Percentiles rank a stretch among this genome's conserved stretches.
Conservation (phyloP, 2,797 vertebrate species). For the Esox masquinongy region DNA sequence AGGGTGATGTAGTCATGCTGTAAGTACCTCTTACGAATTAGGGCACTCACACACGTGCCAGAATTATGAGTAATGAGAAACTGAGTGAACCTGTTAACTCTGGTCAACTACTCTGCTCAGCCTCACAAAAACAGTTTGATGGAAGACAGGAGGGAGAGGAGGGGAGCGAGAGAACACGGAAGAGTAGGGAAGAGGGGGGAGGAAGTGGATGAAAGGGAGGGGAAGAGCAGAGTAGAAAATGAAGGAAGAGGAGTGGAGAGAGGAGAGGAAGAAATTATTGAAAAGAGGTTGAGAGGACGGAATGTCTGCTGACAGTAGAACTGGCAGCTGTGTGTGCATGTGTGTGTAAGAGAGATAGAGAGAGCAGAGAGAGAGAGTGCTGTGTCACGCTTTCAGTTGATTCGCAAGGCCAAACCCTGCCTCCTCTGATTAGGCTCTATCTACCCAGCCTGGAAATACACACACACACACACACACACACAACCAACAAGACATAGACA, state of each 20-base stretch:
- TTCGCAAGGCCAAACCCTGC: not conserved
- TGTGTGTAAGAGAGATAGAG: not conserved
- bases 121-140: not conserved
- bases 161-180: not conserved
- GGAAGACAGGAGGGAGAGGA: not conserved
- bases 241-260: not conserved
- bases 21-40: not conserved
- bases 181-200: not conserved
- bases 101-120: not conserved
- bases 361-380: conserved; percentile 15
- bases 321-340: no score
- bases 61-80: not conserved
- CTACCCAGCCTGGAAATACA: not conserved
- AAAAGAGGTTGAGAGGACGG: not conserved
- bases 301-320: no score
- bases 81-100: not conserved
- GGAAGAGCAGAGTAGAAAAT: not conserved
- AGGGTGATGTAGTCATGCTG: not conserved
- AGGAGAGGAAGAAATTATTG: not conserved
- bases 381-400: conserved; percentile 35
- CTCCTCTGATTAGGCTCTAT: conserved; percentile 1
- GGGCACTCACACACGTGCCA: not conserved
- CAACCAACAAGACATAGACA: not conserved
- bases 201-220: no score
- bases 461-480: not conserved